Evolutionary conservation across 2,797 vertebrate genomes (phyloP).

Genomic region (Serranus cabrilla): DNA sequence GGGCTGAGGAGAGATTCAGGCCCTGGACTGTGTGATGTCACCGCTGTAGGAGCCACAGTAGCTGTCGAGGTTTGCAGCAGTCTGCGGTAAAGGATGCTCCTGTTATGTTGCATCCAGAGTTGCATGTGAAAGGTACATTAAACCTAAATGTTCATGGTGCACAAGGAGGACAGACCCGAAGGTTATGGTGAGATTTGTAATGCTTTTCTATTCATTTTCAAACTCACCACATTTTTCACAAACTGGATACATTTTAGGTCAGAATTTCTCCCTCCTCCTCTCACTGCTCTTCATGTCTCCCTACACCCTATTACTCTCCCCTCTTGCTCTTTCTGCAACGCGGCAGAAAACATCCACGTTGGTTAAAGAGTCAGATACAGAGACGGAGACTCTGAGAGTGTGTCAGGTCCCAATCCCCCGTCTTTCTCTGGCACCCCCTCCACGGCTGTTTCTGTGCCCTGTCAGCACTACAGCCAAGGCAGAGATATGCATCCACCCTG

Average conservation of each 20-base stretch:
- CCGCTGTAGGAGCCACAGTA: neutral
- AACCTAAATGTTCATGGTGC: constrained; percentile 41
- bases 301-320: constrained; percentile 1
- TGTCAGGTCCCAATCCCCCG: constrained; percentile 58
- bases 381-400: constrained; percentile 35
- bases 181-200: constrained; percentile 22
- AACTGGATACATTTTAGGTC: constrained; percentile 32
- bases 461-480: constrained; percentile 72
- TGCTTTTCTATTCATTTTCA: neutral
- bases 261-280: neutral
- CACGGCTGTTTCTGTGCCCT: constrained; percentile 58
- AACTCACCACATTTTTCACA: constrained; percentile 9
- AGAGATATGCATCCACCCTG: constrained; percentile 66
- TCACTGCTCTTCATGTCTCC: constrained; percentile 19
- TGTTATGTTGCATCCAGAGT: neutral
- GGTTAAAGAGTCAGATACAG: constrained; percentile 57
- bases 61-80: neutral
- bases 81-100: neutral
- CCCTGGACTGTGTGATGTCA: constrained; percentile 46
- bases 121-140: neutral
- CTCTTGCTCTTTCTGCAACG: constrained; percentile 56
- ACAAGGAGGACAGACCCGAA: constrained; percentile 3
- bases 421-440: constrained; percentile 43
- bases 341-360: constrained; percentile 47
- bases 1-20: constrained; percentile 62